Conservation (phyloP, 2,888 invertebrate species). For the Lasioglossum marginatum region DNA sequence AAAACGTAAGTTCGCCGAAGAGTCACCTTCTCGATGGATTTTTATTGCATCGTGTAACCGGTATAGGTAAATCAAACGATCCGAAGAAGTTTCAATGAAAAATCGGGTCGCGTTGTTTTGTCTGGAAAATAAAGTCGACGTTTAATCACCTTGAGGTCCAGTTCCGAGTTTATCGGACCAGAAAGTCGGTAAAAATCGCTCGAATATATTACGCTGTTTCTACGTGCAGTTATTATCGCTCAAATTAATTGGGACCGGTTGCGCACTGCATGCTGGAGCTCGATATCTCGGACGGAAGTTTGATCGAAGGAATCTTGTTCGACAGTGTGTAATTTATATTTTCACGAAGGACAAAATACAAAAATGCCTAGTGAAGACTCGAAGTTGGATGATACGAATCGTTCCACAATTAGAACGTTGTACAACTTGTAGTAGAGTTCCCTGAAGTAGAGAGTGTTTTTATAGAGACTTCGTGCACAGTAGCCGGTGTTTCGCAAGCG, state of each 20-base stretch:
- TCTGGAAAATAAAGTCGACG: not conserved
- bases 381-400: not conserved
- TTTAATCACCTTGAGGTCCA: not conserved
- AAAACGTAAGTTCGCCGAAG: not conserved
- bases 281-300: not conserved
- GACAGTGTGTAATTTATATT: not conserved
- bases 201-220: conserved; percentile 1
- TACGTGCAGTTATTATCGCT: not conserved
- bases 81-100: not conserved
- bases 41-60: not conserved
- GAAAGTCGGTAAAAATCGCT: not conserved
- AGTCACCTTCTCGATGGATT: not conserved
- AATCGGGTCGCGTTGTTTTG: not conserved
- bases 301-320: not conserved
- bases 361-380: not conserved
- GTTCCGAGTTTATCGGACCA: not conserved
- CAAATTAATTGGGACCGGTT: conserved; percentile 22
- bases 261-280: not conserved
- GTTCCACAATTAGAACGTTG: too few relatives aligned
- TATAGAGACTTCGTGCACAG: too few relatives aligned
- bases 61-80: not conserved
- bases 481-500: not conserved
- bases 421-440: too few relatives aligned
- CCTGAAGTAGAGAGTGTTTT: not conserved
- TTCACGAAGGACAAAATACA: not conserved